Evolutionary conservation across 2,113 vertebrate species (phyloP), one percentile per base, ranked within the genome.

Genomic region (Sus scrofa): DNA sequence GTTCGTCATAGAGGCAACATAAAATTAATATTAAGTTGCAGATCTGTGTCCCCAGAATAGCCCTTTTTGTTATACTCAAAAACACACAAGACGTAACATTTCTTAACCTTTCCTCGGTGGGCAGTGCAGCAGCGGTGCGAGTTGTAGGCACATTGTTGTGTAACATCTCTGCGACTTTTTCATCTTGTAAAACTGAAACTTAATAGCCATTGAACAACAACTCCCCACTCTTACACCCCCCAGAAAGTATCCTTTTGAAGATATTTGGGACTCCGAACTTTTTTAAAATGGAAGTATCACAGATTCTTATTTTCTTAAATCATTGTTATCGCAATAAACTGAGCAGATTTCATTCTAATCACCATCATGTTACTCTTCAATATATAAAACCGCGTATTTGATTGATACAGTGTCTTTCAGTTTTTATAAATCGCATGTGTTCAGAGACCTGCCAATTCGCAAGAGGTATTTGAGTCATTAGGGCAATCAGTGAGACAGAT

Each of bases 361-460:
- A 83, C 24, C 56, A 65, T 22, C 74, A 58, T 39, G 22, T 70
- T 84, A 26, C 12, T 34, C 86, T 92, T 83, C 16, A 44, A 68
- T 11, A 86, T 32, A 44, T 62, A 63, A 85, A 91, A 58, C 15
- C 20, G 83, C 20, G 27, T 15, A 58, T n/a, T 26, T 56, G 30
- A 68, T 7, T 68, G 20, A 24, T 32, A 82, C 1, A 56, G 34
- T 56, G 13, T 65, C n/a, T 78, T 75, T 81, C 14, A 39, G 20
- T 89, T 68, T 90, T 78, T 54, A 2, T 10, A 90, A 56, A 82
- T 71, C 50, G 26, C 26, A 70, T 91, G 73, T 93, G 30, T 74
- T 90, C 54, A 85, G 18, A 75, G 65, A 90, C 14, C 83, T 94
- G 68, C 20, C 78, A 50, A 60, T 70, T 93, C 62, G 82, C 70